phyloP scores from a whole-genome alignment of 2,113 vertebrate genomes.

The Vicugna pacos region DNA sequence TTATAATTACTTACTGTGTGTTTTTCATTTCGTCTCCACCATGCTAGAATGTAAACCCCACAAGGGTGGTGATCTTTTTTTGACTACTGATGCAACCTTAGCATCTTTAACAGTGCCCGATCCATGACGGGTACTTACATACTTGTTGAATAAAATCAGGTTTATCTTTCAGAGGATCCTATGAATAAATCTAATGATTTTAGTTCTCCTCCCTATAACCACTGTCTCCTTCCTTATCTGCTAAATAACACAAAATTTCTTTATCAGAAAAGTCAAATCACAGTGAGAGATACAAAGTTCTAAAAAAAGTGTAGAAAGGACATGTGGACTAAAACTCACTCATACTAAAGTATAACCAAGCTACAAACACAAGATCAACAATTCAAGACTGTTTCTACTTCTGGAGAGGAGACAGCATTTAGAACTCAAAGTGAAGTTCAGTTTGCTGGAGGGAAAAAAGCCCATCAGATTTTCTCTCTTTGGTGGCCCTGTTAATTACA shows the following conservation, averaged over 20 bases:
- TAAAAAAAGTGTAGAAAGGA: neutral
- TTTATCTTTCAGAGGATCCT: neutral
- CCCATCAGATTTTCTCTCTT: neutral
- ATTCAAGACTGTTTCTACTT: neutral
- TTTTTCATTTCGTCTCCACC: neutral
- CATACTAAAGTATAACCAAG: neutral
- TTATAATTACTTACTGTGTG: neutral
- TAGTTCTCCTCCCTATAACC: neutral
- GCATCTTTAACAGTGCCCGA: neutral
- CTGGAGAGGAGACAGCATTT: neutral
- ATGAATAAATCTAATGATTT: neutral
- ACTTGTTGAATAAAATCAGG: neutral
- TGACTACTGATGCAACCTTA: neutral
- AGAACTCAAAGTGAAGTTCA: slow-evolving; percentile 4
- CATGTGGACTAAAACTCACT: neutral
- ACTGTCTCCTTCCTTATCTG: neutral
- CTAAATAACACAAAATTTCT: neutral
- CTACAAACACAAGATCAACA: neutral
- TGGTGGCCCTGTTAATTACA: neutral
- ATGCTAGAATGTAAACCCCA: neutral
- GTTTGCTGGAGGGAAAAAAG: neutral
- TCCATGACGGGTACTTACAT: neutral
- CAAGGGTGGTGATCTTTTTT: neutral
- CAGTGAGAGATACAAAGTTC: neutral
- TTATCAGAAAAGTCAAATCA: neutral